Percentiles rank a stretch among this genome's conserved stretches.
Conservation (phyloP, 35 echinoderm and acorn worm species). For the Strongylocentrotus purpuratus region DNA sequence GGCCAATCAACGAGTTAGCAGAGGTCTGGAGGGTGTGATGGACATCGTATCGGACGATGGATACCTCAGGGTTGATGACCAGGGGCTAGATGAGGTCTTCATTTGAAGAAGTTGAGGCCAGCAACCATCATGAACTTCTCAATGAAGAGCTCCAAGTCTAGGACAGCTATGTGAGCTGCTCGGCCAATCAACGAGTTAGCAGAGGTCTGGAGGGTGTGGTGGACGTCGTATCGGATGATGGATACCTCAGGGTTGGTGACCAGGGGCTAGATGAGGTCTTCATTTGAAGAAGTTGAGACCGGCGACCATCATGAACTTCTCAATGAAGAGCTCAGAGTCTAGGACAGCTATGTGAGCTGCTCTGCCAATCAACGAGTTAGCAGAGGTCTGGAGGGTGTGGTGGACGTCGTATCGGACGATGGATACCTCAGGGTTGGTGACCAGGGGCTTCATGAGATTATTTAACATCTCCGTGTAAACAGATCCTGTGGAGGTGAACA, state of each 20-base stretch:
- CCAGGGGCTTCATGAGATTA: constrained; percentile 78
- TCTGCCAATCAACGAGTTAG: constrained; percentile 91
- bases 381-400: constrained; percentile 83
- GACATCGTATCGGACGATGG: too few species aligned
- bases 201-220: constrained; percentile 83
- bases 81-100: too few species aligned
- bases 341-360: constrained; percentile 50
- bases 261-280: background rate
- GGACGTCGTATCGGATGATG: constrained; percentile 75
- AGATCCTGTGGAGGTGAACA: constrained; percentile 52
- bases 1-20: too few species aligned
- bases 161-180: too few species aligned
- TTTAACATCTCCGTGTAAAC: constrained; percentile 92
- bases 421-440: too few species aligned
- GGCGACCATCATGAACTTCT: constrained; percentile 93
- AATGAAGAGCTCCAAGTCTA: too few species aligned
- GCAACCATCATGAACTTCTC: too few species aligned
- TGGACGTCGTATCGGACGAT: constrained; percentile 80
- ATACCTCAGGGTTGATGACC: too few species aligned
- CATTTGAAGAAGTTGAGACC: constrained; percentile 76
- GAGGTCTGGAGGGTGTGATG: too few species aligned
- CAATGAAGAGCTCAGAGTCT: constrained; percentile 93
- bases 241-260: background rate
- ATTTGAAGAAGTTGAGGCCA: too few species aligned
- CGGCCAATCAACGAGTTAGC: too few species aligned